Conservation (phyloP, 2,888 invertebrate genomes). For the Agrotis clavis region DNA sequence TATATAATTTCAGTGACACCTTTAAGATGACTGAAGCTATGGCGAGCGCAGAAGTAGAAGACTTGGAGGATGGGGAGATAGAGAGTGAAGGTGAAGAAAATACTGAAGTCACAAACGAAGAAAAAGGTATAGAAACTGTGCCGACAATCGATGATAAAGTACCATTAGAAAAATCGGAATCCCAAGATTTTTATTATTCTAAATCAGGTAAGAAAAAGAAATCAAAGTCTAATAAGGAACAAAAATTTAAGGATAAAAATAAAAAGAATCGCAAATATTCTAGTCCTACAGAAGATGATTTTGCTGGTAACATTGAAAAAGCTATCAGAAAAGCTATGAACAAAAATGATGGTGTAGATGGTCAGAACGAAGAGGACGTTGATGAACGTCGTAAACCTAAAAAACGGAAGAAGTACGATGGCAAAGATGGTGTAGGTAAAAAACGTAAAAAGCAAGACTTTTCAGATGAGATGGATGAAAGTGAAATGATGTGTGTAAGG, state of each 20-base stretch:
- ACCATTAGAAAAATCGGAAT: conserved; percentile 75
- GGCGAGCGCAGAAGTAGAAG: conserved; percentile 84
- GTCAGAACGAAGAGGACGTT: conserved; percentile 83
- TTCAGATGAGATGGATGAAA: conserved; percentile 93
- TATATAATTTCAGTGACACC: conserved; percentile 80
- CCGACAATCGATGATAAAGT: conserved; percentile 67
- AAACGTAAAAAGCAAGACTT: conserved; percentile 91
- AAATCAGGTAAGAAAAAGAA: conserved; percentile 90
- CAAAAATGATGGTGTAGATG: conserved; percentile 91
- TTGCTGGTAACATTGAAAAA: conserved; percentile 95
- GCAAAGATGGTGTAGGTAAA: conserved; percentile 91
- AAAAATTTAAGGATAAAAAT: conserved; percentile 88
- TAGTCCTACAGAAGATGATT: conserved; percentile 92
- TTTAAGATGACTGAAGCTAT: conserved; percentile 81
- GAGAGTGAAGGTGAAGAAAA: conserved; percentile 92
- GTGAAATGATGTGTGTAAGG: conserved; percentile 95
- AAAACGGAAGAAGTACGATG: conserved; percentile 91
- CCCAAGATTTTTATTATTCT: conserved; percentile 79
- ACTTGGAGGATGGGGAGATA: conserved; percentile 97
- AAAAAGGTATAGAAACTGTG: conserved; percentile 70
- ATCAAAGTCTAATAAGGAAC: conserved; percentile 87
- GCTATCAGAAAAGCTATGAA: conserved; percentile 94
- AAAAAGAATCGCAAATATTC: conserved; percentile 87
- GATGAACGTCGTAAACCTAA: conserved; percentile 90
- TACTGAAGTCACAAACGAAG: conserved; percentile 73